Percentiles rank a stretch among this genome's conserved stretches.
Conservation (phyloP, 2,797 vertebrate species). For the Acanthornis magna region DNA sequence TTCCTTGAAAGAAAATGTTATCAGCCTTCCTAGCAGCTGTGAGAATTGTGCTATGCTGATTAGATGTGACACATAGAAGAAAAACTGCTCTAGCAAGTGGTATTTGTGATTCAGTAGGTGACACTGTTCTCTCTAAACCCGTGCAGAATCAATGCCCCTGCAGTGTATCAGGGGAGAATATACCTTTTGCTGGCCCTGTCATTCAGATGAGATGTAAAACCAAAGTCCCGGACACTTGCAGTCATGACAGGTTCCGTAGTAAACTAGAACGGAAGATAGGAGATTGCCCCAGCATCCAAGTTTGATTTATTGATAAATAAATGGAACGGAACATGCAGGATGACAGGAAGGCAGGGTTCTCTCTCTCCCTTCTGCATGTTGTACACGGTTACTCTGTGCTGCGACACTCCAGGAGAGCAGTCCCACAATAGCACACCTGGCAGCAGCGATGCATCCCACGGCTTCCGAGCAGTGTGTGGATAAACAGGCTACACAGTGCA, state of each 20-base stretch:
- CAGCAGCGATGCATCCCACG: accelerated
- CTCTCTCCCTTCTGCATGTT: background rate
- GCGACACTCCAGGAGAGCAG: background rate
- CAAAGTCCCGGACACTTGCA: background rate
- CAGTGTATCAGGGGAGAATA: background rate
- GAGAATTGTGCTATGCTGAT: constrained; percentile 53
- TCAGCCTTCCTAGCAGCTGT: constrained; percentile 52
- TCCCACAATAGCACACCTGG: background rate
- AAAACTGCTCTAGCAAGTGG: constrained; percentile 45
- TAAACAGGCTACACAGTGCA: accelerated
- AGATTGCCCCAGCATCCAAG: background rate
- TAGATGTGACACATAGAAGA: constrained; percentile 48
- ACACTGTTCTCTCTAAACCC: background rate
- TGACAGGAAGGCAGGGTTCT: background rate
- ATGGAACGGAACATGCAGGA: accelerated
- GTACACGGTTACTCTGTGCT: background rate
- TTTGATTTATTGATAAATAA: background rate
- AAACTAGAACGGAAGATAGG: background rate
- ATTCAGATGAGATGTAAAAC: background rate
- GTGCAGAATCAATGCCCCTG: background rate
- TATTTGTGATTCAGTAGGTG: constrained; percentile 48
- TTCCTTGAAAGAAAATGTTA: constrained; percentile 66
- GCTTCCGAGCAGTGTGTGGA: accelerated
- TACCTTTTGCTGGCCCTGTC: background rate
- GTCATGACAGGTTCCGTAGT: background rate